Conservation (phyloP, 2,888 invertebrate species). For the Alentia gelatinosa region DNA sequence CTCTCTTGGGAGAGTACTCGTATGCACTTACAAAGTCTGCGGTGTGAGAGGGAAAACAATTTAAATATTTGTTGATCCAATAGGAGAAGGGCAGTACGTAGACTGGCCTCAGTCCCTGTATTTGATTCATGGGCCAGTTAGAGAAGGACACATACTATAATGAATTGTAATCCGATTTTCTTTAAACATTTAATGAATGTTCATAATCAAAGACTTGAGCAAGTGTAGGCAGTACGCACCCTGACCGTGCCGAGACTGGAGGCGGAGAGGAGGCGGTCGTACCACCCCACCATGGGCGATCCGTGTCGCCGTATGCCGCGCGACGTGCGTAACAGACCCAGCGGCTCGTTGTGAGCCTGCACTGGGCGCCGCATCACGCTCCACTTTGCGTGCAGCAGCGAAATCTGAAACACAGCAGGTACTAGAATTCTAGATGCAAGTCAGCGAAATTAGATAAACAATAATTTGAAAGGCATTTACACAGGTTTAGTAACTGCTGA, state of each 20-base stretch:
- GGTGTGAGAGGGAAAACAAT: too few species aligned
- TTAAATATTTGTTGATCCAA: too few species aligned
- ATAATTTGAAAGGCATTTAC: not conserved
- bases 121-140: too few species aligned
- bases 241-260: conserved; percentile 14
- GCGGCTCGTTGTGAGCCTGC: conserved; percentile 69
- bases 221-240: too few species aligned
- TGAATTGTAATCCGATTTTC: too few species aligned
- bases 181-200: too few species aligned
- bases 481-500: not conserved
- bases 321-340: conserved; percentile 66
- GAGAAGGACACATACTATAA: too few species aligned
- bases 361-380: conserved; percentile 54
- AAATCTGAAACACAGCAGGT: conserved; percentile 63
- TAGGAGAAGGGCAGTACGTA: too few species aligned
- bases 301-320: not conserved
- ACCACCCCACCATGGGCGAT: not conserved
- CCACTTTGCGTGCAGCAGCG: conserved; percentile 66
- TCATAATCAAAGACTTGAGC: too few species aligned
- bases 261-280: conserved; percentile 50
- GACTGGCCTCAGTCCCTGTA: too few species aligned
- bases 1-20: too few species aligned
- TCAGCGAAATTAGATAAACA: not conserved
- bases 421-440: not conserved
- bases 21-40: too few species aligned